A percentile compares a stretch with the other conserved stretches of the same genome.
phyloP scores from a whole-genome alignment of 2,113 vertebrate genomes.

The Cryptotis parvus region DNA sequence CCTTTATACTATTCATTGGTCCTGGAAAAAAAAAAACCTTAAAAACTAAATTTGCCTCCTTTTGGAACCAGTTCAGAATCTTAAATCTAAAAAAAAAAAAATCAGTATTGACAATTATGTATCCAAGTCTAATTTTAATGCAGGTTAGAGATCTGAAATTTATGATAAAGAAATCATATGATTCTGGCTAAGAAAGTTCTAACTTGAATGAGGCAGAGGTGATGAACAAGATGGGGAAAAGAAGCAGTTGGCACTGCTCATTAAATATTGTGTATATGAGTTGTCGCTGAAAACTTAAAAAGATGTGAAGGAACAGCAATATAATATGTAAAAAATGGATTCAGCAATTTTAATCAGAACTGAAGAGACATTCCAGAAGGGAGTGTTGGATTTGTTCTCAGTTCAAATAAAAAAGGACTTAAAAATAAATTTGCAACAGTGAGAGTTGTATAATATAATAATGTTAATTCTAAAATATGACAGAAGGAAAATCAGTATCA shows the following conservation, averaged over 20 bases:
- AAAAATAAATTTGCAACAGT: conserved; percentile 30
- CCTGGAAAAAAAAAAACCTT: not conserved
- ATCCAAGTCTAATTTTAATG: conserved; percentile 45
- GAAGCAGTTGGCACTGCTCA: too few species aligned
- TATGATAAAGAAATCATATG: conserved; percentile 21
- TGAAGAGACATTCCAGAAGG: conserved; percentile 52
- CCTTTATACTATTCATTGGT: not conserved
- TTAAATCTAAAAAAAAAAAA: not conserved
- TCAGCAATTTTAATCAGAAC: conserved; percentile 31
- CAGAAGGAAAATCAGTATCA: conserved; percentile 6
- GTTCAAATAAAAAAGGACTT: conserved; percentile 57
- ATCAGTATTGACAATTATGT: not conserved
- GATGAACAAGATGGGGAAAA: conserved; percentile 4
- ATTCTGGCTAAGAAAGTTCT: not conserved
- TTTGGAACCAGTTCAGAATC: not conserved
- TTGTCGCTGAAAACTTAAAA: conserved; percentile 33
- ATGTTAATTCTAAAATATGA: conserved; percentile 35
- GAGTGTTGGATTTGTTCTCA: conserved; percentile 59
- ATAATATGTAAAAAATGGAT: conserved; percentile 21
- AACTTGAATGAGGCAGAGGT: conserved; percentile 12
- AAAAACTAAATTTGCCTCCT: not conserved
- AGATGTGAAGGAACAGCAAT: conserved; percentile 27
- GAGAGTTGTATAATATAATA: conserved; percentile 41
- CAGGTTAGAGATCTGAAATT: not conserved
- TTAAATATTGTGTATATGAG: too few species aligned